Evolutionary conservation across 2,888 invertebrate species (phyloP), one percentile per base, ranked within the genome.

Genomic region (Leptopilina syphax): DNA sequence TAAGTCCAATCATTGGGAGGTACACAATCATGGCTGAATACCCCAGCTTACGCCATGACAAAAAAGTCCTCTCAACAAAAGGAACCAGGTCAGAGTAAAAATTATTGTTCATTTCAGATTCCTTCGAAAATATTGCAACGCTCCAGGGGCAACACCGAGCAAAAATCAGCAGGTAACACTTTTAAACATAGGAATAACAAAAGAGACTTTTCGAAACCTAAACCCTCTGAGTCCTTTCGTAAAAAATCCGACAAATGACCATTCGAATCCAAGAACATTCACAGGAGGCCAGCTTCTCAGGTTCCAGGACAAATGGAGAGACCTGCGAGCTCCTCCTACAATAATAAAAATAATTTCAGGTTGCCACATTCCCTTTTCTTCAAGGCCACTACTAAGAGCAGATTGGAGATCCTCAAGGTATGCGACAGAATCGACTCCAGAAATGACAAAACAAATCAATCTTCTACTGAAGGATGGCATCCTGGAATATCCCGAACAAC

Each of bases 21-120:
- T 12, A 6, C 84, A 9, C 83, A 84, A 44, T 41, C 41, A 2
- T 83, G 82, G 84, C 70, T 83, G 24, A 81, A 82, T 34, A 84
- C 77, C 12, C 82, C 83, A 3, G 8, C 67, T 0, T 80, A 82
- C 8, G 63, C 63, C 0, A 6, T 9, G 6, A 24, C 63, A 18
- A 63, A 63, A 24, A 63, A 63, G 24, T n/a, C 2, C 4, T 24
- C 24, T 63, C 63, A 63, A 18, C 18, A 9, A 18, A 63, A 8
- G 8, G 60, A n/a, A 7, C 60, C 8, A n/a, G 18, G n/a, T 4
- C 60, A 63, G 5, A 1, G 60, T 1, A 34, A 24, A 57, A 10
- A 24, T n/a, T 8, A 63, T 8, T 24, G 24, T 63, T 7, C 63
- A n/a, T 60, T 60, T n/a, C 63, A 63, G 24, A 7, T 63, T 18